Conservation (phyloP, 1,140 invertebrate genomes). For the Anthonomus grandis region DNA sequence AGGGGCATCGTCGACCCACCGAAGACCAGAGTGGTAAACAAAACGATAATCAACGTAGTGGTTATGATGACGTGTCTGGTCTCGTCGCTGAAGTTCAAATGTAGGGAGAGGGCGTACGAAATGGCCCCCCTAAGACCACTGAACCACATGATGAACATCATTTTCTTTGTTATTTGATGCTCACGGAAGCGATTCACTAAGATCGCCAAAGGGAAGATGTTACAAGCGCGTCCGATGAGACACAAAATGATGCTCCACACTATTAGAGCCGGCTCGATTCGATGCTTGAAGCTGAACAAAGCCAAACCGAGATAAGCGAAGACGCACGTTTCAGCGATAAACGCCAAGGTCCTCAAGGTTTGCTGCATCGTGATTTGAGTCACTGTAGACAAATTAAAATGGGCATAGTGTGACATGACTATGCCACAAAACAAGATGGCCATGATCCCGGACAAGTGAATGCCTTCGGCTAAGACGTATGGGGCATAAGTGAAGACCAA, state of each 20-base stretch:
- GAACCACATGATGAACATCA: conserved; percentile 99
- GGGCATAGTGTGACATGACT: conserved; percentile 99
- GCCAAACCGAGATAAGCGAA: conserved; percentile 99
- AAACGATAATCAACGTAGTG: conserved; percentile 93
- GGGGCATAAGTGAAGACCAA: conserved; percentile 97
- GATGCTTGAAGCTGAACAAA: conserved; percentile 92
- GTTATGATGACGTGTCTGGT: conserved; percentile 95
- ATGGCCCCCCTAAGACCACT: conserved; percentile 95
- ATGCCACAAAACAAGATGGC: conserved; percentile 98
- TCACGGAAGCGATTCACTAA: conserved; percentile 94
- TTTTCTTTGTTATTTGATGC: conserved; percentile 96
- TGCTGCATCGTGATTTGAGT: conserved; percentile 99
- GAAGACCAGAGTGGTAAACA: conserved; percentile 91
- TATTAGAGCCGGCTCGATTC: conserved; percentile 77
- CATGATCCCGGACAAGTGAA: conserved; percentile 97
- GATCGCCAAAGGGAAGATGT: conserved; percentile 93
- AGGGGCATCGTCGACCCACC: conserved; percentile 97
- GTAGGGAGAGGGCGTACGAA: conserved; percentile 94
- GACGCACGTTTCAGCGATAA: conserved; percentile 97
- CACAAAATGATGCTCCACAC: conserved; percentile 93
- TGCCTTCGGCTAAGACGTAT: conserved; percentile 95
- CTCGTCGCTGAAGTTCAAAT: conserved; percentile 92
- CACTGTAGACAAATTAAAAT: conserved; percentile 96
- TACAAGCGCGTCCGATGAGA: conserved; percentile 88
- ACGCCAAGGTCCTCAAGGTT: conserved; percentile 95